Percentiles rank a stretch among this genome's conserved stretches.
phyloP scores from a whole-genome alignment of 2,888 invertebrate genomes.

The Odontothrips loti region DNA sequence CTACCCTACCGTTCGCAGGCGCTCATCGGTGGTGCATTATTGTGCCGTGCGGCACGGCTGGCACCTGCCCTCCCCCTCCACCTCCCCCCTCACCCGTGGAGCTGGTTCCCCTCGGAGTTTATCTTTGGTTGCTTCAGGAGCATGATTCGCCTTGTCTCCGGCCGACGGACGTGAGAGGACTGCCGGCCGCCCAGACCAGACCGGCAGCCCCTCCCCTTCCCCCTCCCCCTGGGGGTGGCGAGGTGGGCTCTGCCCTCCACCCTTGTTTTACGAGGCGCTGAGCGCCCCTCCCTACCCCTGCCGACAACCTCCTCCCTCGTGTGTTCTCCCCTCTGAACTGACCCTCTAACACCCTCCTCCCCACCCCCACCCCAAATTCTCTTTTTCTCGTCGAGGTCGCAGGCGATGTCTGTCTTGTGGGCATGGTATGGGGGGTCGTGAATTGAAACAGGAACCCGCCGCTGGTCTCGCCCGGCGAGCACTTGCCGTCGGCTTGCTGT shows the following conservation, averaged over 20 bases:
- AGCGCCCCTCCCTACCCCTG: neutral
- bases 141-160: neutral
- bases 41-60: too few species aligned
- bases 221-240: too few species aligned
- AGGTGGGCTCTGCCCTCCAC: neutral
- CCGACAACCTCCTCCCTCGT: too few species aligned
- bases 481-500: too few species aligned
- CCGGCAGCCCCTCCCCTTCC: neutral
- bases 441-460: too few species aligned
- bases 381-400: neutral
- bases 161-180: neutral
- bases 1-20: too few species aligned
- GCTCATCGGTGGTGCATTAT: too few species aligned
- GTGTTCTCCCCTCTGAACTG: neutral
- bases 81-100: neutral
- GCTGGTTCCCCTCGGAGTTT: neutral
- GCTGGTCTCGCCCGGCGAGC: too few species aligned
- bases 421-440: too few species aligned
- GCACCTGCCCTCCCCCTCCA: neutral
- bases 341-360: neutral
- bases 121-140: neutral
- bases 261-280: constrained; percentile 19
- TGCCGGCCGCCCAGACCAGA: neutral
- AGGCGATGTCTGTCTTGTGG: too few species aligned
- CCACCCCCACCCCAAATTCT: neutral